Conservation (phyloP, 2,113 vertebrate species). For the Callospermophilus lateralis region DNA sequence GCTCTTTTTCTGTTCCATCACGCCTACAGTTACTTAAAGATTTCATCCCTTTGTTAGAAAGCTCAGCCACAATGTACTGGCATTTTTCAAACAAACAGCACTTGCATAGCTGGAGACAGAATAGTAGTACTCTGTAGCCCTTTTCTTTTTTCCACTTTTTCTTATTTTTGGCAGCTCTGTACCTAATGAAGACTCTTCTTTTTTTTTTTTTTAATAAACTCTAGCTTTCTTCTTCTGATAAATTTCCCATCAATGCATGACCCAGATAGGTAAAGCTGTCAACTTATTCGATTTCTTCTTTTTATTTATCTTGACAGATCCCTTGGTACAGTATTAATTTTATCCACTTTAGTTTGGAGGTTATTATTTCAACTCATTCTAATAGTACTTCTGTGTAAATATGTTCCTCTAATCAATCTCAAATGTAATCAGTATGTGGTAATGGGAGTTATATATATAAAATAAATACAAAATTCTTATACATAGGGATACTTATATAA, state of each 20-base stretch:
- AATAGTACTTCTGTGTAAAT: neutral
- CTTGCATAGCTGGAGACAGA: neutral
- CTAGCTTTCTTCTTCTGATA: slow-evolving; percentile 32
- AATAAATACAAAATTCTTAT: neutral
- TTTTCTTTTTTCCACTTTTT: neutral
- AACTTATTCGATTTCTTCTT: slow-evolving; percentile 59
- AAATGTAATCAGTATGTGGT: neutral
- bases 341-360: slow-evolving; percentile 29
- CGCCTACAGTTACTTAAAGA: neutral
- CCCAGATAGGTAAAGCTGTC: slow-evolving; percentile 52
- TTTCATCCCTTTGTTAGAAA: neutral
- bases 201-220: neutral
- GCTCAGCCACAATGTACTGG: neutral
- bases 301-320: slow-evolving; percentile 59
- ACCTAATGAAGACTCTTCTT: neutral
- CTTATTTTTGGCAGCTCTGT: slow-evolving; percentile 4
- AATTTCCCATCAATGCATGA: slow-evolving; percentile 35
- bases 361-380: slow-evolving; percentile 56
- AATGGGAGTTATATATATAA: neutral
- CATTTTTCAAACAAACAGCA: neutral
- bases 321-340: slow-evolving; percentile 58
- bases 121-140: neutral
- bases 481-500: neutral
- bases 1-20: neutral
- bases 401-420: neutral